Evolutionary conservation across 2,797 vertebrate species (phyloP).

Genomic region (Darevskia nairensis): DNA sequence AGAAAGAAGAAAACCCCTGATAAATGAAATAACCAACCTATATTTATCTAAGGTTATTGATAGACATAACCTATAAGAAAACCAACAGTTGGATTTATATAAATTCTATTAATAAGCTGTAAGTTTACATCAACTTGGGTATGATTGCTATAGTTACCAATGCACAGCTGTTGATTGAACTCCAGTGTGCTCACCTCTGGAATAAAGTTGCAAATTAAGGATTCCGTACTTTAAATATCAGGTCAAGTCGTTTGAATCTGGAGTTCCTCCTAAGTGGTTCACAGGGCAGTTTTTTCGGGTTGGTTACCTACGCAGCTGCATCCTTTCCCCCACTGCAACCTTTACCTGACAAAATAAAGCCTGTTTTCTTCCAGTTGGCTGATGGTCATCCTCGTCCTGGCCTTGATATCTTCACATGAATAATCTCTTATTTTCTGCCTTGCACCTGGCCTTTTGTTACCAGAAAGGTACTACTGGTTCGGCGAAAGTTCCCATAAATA

Average conservation of each 20-base stretch:
- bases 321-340: background rate
- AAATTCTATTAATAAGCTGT: slow-evolving; percentile 22
- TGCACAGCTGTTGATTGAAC: background rate
- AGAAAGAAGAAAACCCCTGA: background rate
- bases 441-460: slow-evolving; percentile 10
- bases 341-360: background rate
- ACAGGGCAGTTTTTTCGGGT: background rate
- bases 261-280: background rate
- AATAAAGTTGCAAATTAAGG: slow-evolving; percentile 9
- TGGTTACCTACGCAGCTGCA: background rate
- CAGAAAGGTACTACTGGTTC: background rate
- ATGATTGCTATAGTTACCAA: slow-evolving; percentile 10
- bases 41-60: slow-evolving; percentile 3
- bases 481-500: background rate
- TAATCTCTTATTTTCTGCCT: background rate
- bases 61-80: slow-evolving; percentile 4
- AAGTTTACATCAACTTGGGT: slow-evolving; percentile 6
- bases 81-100: slow-evolving; percentile 3
- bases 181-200: background rate
- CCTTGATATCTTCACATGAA: background rate
- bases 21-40: slow-evolving; percentile 8
- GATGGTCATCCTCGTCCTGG: background rate
- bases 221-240: background rate
- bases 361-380: background rate
- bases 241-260: background rate